phyloP scores from a whole-genome alignment of 2,888 invertebrate species.

The Hypsopygia costalis region DNA sequence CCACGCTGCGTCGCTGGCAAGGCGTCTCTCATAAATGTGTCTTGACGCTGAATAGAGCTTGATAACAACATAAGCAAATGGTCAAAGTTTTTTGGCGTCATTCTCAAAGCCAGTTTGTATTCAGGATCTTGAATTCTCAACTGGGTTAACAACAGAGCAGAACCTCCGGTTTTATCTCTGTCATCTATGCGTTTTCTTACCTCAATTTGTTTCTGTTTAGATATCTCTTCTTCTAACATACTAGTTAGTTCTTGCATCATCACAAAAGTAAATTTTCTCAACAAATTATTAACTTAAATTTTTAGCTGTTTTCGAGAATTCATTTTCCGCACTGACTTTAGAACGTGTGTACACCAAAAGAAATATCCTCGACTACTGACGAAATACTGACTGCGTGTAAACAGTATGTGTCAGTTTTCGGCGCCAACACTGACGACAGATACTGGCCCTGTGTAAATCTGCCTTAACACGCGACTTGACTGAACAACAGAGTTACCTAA shows the following conservation, averaged over 20 bases:
- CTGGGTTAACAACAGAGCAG: slow-evolving; percentile 9
- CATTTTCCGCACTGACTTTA: slow-evolving; percentile 2
- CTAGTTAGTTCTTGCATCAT: neutral
- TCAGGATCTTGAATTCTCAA: slow-evolving; percentile 7
- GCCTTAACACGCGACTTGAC: too few species aligned
- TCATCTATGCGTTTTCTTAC: slow-evolving; percentile 8
- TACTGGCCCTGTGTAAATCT: neutral
- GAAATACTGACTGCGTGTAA: slow-evolving; percentile 1
- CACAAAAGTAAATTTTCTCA: slow-evolving; percentile 1
- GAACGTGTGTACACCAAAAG: slow-evolving; percentile 1
- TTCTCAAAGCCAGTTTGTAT: too few species aligned
- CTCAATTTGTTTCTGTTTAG: slow-evolving; percentile 6
- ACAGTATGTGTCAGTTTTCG: neutral
- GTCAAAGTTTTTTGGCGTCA: too few species aligned
- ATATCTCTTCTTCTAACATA: slow-evolving; percentile 1
- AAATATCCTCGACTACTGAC: neutral
- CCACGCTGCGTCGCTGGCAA: too few species aligned
- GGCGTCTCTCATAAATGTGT: too few species aligned
- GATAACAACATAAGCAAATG: too few species aligned
- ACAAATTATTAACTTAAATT: neutral
- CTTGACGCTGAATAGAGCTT: too few species aligned
- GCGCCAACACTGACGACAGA: neutral
- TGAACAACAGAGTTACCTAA: too few species aligned
- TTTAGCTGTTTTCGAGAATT: slow-evolving; percentile 4
- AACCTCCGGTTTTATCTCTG: slow-evolving; percentile 5